Percentiles rank a stretch among this genome's conserved stretches.
These are phyloP conservation scores for Eublepharis macularius DNA, from an alignment of 2,113 vertebrate species.

Conservation along the genomic window DNA sequence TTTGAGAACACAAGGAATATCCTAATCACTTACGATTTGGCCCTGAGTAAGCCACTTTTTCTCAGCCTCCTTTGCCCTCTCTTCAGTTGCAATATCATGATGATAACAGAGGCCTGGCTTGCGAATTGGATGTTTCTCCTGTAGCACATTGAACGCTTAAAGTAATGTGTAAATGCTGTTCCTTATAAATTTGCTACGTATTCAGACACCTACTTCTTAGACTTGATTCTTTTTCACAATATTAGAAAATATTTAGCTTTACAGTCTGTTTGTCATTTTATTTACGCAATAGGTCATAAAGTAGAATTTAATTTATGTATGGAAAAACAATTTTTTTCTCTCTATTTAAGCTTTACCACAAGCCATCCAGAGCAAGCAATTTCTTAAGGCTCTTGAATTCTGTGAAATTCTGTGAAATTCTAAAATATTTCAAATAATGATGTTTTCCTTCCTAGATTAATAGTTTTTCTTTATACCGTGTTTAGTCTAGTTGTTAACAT, in stretches of 20 bases:
- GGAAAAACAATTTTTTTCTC: background rate
- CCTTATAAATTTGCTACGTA: background rate
- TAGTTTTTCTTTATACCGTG: background rate
- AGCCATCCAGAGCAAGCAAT: background rate
- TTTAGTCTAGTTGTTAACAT: background rate
- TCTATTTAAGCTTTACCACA: background rate
- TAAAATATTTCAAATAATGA: background rate
- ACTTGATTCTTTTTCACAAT: background rate
- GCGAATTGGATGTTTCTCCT: background rate
- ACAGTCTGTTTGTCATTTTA: background rate
- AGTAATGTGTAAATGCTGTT: background rate
- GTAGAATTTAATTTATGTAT: background rate
- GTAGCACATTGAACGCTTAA: background rate
- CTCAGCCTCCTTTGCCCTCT: no score
- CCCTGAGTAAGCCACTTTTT: no score
- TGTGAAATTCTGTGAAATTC: background rate
- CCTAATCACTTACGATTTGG: no score
- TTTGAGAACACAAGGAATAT: no score
- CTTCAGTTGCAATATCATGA: no score
- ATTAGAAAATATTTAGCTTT: background rate
- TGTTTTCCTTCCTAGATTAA: background rate
- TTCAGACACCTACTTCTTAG: background rate
- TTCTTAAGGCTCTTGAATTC: conserved; percentile 1
- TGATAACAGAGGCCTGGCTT: no score
- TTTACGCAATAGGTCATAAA: background rate